A percentile compares a stretch with the other conserved stretches of the same genome.
These are phyloP conservation scores for Vidua macroura DNA, from an alignment of 2,113 vertebrate species.

Conservation along the genomic window DNA sequence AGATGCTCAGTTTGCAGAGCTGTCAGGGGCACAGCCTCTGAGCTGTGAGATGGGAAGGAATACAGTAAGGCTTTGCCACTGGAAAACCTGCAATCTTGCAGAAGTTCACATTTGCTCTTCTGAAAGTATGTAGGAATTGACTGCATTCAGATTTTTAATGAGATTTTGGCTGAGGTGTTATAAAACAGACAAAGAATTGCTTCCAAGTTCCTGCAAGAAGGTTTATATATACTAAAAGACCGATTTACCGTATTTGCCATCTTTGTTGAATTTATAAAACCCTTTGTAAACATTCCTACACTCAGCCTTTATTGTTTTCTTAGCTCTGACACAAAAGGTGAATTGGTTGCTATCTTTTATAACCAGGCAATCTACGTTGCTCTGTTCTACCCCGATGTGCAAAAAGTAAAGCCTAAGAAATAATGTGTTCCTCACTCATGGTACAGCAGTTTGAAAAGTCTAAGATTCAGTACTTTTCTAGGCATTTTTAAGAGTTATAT, in stretches of 20 bases:
- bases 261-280: constrained; percentile 29
- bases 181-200: neutral
- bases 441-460: neutral
- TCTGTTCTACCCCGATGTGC: neutral
- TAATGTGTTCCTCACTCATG: neutral
- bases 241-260: neutral
- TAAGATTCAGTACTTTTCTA: neutral
- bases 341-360: constrained; percentile 5
- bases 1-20: neutral
- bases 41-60: neutral
- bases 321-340: constrained; percentile 17
- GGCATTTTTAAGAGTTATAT: neutral
- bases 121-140: neutral
- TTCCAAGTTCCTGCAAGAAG: neutral
- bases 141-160: constrained; percentile 5
- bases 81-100: neutral
- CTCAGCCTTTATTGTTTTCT: constrained; percentile 8
- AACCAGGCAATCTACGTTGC: neutral
- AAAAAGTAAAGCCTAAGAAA: constrained; percentile 30
- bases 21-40: neutral
- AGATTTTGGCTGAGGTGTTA: neutral
- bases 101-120: neutral
- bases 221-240: neutral
- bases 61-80: neutral
- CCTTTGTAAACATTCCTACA: neutral